Evolutionary conservation across 2,888 invertebrate species (phyloP), one percentile per base, ranked within the genome.

Genomic region (Eilema griseolum): DNA sequence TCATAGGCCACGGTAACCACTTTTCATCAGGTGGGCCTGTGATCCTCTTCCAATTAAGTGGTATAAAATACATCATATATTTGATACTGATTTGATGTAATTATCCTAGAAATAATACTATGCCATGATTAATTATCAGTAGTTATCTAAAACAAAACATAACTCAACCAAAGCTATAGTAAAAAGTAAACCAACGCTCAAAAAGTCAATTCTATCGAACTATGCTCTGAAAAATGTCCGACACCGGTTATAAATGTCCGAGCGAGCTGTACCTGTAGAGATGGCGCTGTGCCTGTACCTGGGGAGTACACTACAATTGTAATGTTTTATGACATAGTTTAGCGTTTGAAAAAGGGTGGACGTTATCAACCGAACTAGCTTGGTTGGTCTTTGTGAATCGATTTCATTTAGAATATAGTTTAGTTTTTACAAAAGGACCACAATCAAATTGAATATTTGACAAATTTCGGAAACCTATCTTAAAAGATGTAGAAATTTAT

Each of bases 261-360:
- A 61, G 31, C 14, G 16, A 24, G 16, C 7, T 52, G 52, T 20
- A 33, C 7, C 26, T 20, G 46, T 61, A 24, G 57, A 56, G 62
- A 68, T 62, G n/a, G 62, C 52, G 24, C 41, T 57, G 28, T 37
- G 56, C 33, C 31, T n/a, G 61, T 57, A 56, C 61, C 68, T 24
- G 33, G 68, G 61, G 68, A 33, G 31, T 62, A 16, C 23, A 37
- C 67, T 56, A 33, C 66, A 26, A 59, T 59, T 59, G 37, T 33
- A 62, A 67, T 62, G 28, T 24, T 68, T 62, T 56, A 61, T 61
- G 52, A 56, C 56, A 57, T 59, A 41, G 57, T 57, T 37, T 68
- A 46, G 52, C 12, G 11, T 41, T 60, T 60, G 41, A 28, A 67
- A n/a, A 16, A 31, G 28, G 60, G 14, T 61, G 26, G 31, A 31